These are phyloP conservation scores for Tanypteryx hageni DNA, from an alignment of 2,888 invertebrate genomes.

Conservation along the genomic window DNA sequence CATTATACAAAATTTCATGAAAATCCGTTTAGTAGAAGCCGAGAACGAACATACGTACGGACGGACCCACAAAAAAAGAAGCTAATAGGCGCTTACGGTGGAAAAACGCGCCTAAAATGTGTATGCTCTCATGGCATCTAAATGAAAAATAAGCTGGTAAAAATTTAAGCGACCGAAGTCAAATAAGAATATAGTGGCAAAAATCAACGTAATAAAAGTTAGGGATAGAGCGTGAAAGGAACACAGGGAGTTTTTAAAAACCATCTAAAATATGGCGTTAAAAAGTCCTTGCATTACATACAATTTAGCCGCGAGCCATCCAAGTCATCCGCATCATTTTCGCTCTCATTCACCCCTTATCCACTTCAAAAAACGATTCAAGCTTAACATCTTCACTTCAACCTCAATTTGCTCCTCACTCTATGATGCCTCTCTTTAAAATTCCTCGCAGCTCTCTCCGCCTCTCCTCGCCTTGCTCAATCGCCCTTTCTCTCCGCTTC, in stretches of 20 bases:
- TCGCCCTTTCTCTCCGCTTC: not conserved
- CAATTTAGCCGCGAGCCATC: conserved; percentile 21
- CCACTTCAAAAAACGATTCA: conserved; percentile 10
- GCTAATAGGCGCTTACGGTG: too few relatives aligned
- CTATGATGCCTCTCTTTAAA: conserved; percentile 32
- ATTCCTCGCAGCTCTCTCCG: not conserved
- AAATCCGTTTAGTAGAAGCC: too few relatives aligned
- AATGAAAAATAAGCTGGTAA: not conserved
- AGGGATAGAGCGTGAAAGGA: not conserved
- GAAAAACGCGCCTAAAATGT: too few relatives aligned
- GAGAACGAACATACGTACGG: too few relatives aligned
- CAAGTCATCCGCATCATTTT: conserved; percentile 11
- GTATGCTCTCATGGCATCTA: too few relatives aligned
- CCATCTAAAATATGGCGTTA: conserved; percentile 19
- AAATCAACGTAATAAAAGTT: not conserved
- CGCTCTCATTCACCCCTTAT: conserved; percentile 32
- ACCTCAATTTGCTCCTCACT: conserved; percentile 24
- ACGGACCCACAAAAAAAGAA: too few relatives aligned
- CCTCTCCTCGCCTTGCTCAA: not conserved
- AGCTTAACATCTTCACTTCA: conserved; percentile 26
- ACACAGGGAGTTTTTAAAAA: conserved; percentile 16
- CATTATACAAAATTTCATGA: too few relatives aligned
- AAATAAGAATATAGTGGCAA: not conserved
- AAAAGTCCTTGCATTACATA: conserved; percentile 23
- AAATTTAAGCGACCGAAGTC: not conserved